Conservation (phyloP, 2,797 vertebrate species). For the Phalanger gymnotis region DNA sequence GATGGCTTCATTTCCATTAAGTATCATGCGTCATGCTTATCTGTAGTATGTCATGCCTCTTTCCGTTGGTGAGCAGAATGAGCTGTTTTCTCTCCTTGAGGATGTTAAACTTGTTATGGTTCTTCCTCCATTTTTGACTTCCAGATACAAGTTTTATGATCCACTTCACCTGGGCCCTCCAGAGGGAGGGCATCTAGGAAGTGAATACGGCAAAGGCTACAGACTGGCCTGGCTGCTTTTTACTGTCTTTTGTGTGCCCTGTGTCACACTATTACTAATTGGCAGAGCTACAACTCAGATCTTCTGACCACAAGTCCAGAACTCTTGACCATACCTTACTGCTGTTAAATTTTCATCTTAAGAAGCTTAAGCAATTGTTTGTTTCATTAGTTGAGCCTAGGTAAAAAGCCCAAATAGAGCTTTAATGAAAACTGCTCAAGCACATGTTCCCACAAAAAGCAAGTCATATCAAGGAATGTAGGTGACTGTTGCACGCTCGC, state of each 20-base stretch:
- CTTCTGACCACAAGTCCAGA: not conserved
- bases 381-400: not conserved
- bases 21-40: not conserved
- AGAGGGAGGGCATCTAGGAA: conserved; percentile 27
- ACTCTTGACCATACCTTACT: not conserved
- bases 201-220: not conserved
- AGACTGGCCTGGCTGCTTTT: not conserved
- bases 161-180: conserved; percentile 28
- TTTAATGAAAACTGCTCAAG: not conserved
- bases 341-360: not conserved
- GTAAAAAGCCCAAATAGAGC: not conserved
- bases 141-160: not conserved
- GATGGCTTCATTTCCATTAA: not conserved
- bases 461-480: not conserved
- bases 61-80: conserved; percentile 22
- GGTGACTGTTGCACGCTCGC: not conserved
- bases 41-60: not conserved
- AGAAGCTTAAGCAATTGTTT: conserved; percentile 12
- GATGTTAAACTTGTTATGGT: not conserved
- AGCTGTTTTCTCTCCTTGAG: conserved; percentile 31
- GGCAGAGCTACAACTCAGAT: not conserved
- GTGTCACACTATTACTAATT: not conserved
- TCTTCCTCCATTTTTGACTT: conserved; percentile 18
- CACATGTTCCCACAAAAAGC: not conserved
- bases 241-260: not conserved